A percentile compares a stretch with the other conserved stretches of the same genome.
These are phyloP conservation scores for Sardina pilchardus DNA, from an alignment of 2,113 vertebrate genomes.

Conservation along the genomic window DNA sequence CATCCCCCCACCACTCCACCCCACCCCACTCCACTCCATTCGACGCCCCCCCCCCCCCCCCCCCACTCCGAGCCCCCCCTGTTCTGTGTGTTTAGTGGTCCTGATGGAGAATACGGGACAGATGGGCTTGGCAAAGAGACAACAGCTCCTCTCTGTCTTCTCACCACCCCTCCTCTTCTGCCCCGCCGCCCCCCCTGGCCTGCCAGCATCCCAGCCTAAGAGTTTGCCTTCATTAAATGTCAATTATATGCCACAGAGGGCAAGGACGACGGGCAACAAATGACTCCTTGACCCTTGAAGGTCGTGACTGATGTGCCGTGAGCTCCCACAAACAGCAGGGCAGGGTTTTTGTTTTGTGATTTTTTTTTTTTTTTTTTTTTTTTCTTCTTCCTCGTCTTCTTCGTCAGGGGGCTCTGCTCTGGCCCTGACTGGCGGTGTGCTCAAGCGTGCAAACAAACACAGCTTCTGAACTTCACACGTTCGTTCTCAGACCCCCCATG, in stretches of 20 bases:
- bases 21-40: conserved; percentile 13
- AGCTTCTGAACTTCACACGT: not conserved
- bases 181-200: conserved; percentile 46
- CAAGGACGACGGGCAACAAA: conserved; percentile 68
- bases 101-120: conserved; percentile 72
- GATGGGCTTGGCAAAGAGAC: conserved; percentile 74
- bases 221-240: conserved; percentile 77
- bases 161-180: conserved; percentile 40
- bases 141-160: conserved; percentile 59
- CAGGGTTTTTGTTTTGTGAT: not conserved
- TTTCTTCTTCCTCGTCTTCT: not conserved
- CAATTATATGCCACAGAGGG: conserved; percentile 76
- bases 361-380: not conserved
- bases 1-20: not conserved
- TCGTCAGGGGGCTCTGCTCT: not conserved
- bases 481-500: not conserved
- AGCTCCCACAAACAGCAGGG: conserved; percentile 39
- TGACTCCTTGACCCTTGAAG: conserved; percentile 72
- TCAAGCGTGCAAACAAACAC: conserved; percentile 17
- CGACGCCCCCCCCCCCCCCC: conserved; percentile 21
- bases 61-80: not conserved
- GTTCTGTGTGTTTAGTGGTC: conserved; percentile 44
- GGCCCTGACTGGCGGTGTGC: not conserved
- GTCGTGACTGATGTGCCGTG: conserved; percentile 69
- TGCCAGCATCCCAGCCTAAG: conserved; percentile 62